Evolutionary conservation across 2,113 vertebrate species (phyloP).

Genomic region (Pao palembangensis): DNA sequence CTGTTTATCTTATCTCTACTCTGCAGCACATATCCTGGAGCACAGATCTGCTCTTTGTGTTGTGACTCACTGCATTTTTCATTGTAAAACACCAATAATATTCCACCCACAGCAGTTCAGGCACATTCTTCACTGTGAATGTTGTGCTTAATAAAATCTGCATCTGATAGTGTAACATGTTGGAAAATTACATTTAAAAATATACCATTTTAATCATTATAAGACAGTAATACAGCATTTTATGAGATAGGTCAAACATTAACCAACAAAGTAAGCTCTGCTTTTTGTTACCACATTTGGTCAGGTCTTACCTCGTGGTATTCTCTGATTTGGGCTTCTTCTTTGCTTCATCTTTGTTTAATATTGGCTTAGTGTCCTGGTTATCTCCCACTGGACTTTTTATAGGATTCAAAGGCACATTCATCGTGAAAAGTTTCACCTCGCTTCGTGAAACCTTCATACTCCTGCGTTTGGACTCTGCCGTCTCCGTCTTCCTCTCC

Average conservation of each 20-base stretch:
- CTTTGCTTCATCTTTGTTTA: constrained; percentile 22
- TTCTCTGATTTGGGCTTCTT: constrained; percentile 11
- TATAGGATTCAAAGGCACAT: constrained; percentile 47
- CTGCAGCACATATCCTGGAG: not conserved
- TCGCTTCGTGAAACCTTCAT: constrained; percentile 67
- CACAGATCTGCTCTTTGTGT: constrained; percentile 24
- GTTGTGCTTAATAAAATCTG: not conserved
- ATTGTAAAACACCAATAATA: constrained; percentile 10
- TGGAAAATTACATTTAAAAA: not conserved
- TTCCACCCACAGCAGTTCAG: constrained; percentile 16
- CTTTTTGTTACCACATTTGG: too few species aligned
- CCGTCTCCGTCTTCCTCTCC: constrained; percentile 67
- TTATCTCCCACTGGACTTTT: not conserved
- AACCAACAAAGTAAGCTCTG: not conserved
- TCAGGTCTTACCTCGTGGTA: constrained; percentile 46
- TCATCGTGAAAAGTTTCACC: constrained; percentile 64
- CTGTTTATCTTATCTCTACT: not conserved
- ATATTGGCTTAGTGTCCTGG: constrained; percentile 7
- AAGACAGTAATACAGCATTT: not conserved
- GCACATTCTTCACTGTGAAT: constrained; percentile 4
- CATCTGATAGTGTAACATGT: not conserved
- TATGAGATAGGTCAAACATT: constrained; percentile 2
- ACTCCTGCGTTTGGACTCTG: constrained; percentile 72
- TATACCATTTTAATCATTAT: not conserved
- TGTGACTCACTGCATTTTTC: constrained; percentile 39